Base-by-base conservation (phyloP, 2,888 invertebrate species). In the Mayetiola destructor region DNA sequence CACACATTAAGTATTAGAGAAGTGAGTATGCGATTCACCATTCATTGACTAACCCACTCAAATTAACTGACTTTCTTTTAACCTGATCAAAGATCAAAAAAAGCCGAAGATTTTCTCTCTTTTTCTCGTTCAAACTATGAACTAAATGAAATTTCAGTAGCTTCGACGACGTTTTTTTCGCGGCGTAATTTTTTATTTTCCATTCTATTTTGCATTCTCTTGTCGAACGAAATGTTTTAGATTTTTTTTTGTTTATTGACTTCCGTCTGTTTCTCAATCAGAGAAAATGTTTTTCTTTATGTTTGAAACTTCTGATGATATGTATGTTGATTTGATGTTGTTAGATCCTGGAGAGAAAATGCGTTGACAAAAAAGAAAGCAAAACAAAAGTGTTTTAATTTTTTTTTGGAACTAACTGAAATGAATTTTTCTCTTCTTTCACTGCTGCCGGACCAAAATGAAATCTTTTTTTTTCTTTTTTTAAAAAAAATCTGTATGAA, bases 1-100 rank as follows among this genome's bases (percentile, higher is more conserved):
- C 90, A 91, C 71, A 92, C 91, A 60, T 81, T 92, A 68, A 90
- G 90, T 67, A 90, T 92, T 67, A 78, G 89, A 78, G 91, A 92
- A 88, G 92, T 92, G 76, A 76, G 76, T 63, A 60, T 58, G 18
- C 56, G 53, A 35, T 20, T n/a, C 29, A 54, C 16, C 12, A 27
- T 57, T 57, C 37, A 16, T 57, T 36, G 30, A 53, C 30, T 53
- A 30, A 53, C 29, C 30, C 29, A 29, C 32, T 18, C 29, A 52
- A 48, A 20, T 30, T 29, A 53, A 30, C 57, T 52, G 30, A 30
- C 8, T 53, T 59, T 48, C 27, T 48, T 20, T 48, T 9, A 27
- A n/a, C 27, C 23, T 21, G 16, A 48, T 20, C 36, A 40, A 56
- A 40, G 35, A 35, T 32, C 23, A 42, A 27, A n/a, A 16, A 12